Evolutionary conservation across 2,797 vertebrate genomes (phyloP), one percentile per base, ranked within the genome.

Genomic region (Valencia hispanica): DNA sequence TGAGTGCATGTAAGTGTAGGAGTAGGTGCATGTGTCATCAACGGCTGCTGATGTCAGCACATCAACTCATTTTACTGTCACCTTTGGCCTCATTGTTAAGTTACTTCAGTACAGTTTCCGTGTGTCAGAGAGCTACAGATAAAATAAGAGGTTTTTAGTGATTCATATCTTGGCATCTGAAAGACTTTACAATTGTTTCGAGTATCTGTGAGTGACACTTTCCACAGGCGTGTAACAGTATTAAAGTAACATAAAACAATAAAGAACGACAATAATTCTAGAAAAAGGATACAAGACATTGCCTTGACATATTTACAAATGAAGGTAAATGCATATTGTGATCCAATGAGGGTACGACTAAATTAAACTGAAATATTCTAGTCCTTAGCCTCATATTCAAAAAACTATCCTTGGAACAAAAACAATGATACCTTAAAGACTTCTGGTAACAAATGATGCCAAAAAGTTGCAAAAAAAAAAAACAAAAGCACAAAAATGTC

Each of bases 131-230:
- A 25, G 51, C 2, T 39, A 20, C 27, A 22, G 55, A 76, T n/a
- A 41, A 15, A 30, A 68, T 30, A 55, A 20, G 22, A 53, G 17
- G 45, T 55, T 36, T 50, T 47, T 74, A 4, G 0, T 87, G 82
- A 86, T 73, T 88, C 89, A 83, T 20, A 73, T 77, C 50, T 77
- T 79, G 84, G 63, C 55, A 74, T 75, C 57, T 73, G 79, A 83
- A 61, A 83, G 77, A 70, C 32, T 48, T 78, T 75, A 74, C 41
- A 25, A 79, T 10, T 34, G 79, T 78, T 86, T 84, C 32, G 79
- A 57, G 77, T 65, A 65, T 17, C 69, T 0, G 20, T 53, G 18
- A 70, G 41, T 18, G 41, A 65, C 73, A 39, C 63, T 15, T 77
- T 50, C 45, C 55, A 43, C 1, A 43, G 45, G 41, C 70, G 32